Percentiles rank a stretch among this genome's conserved stretches.
These are phyloP conservation scores for Incurvaria masculella DNA, from an alignment of 2,888 invertebrate species.

Conservation along the genomic window DNA sequence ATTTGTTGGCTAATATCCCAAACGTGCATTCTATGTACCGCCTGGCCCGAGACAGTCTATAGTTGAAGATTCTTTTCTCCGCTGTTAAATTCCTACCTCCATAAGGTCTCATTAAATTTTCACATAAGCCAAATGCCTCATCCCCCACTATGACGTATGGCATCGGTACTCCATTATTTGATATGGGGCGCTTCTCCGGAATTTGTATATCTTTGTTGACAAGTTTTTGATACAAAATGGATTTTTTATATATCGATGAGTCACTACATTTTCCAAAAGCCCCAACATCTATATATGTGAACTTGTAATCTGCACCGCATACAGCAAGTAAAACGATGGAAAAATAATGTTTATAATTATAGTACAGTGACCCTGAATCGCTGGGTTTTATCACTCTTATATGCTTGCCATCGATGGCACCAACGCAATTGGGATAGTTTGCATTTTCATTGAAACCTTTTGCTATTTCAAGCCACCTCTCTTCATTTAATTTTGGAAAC, in stretches of 20 bases:
- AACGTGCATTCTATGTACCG: constrained; percentile 8
- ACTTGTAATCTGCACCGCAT: constrained; percentile 15
- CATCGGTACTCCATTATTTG: constrained; percentile 4
- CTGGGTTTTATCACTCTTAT: constrained; percentile 17
- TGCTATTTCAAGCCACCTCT: constrained; percentile 19
- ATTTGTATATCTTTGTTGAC: constrained; percentile 10
- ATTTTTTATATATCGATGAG: constrained; percentile 14
- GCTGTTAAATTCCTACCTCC: constrained; percentile 7
- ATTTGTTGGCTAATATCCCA: constrained; percentile 17
- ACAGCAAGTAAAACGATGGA: constrained; percentile 18
- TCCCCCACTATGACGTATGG: too few relatives aligned
- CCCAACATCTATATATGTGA: constrained; percentile 19
- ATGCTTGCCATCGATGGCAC: constrained; percentile 10
- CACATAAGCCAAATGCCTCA: too few relatives aligned
- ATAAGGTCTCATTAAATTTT: too few relatives aligned
- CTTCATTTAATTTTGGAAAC: constrained; percentile 18
- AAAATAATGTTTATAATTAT: constrained; percentile 19
- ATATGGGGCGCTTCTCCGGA: constrained; percentile 13
- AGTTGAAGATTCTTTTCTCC: constrained; percentile 6
- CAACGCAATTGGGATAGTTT: constrained; percentile 15
- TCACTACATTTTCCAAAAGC: constrained; percentile 18
- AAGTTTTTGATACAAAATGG: constrained; percentile 9
- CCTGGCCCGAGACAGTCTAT: constrained; percentile 5
- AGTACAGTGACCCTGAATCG: constrained; percentile 17
- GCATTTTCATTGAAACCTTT: constrained; percentile 16